Base-by-base conservation (phyloP, 2,113 vertebrate genomes). In the Plotosus lineatus region DNA sequence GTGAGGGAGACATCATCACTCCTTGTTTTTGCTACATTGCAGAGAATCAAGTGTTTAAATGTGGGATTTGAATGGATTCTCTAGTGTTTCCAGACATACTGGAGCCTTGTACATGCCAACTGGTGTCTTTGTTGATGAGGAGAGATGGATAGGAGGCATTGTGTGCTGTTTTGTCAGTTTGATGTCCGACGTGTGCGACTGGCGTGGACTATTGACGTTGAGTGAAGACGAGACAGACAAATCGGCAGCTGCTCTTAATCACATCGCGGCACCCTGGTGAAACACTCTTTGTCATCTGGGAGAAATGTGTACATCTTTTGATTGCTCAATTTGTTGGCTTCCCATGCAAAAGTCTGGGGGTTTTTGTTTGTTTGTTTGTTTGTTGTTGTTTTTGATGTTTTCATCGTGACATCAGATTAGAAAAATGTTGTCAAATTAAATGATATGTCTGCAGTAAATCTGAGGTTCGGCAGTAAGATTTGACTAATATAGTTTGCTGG, bases 21-120 rank as follows among this genome's bases (percentile, higher is more conserved):
- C 77, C 79, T 82, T 58, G 86, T 84, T 86, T 82, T 69, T 80
- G 78, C 87, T 33, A 36, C 63, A 78, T 81, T 80, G 56, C 46
- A 87, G 90, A 96, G 95, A 96, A 90, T 94, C 91, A 95, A 94
- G 93, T 95, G 94, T 95, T 96, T 94, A 94, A 95, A 95, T 92
- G 93, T 89, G 86, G 90, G 94, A 95, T 94, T 95, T 93, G 95
- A 96, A 96, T 95, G 92, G 96, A 95, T 94, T 92, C 93, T 92
- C 91, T 92, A 92, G 91, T 89, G 88, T 94, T 93, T 92, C 91
- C 87, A 89, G 89, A 92, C 86, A 87, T 92, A 93, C 88, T 87
- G 84, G 92, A 90, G 92, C 91, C 89, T 92, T 92, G 92, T 61
- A 66, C 66, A 44, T 60, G 33, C 31, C 51, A 94, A 94, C 91